These are phyloP conservation scores for Tylochromis polylepis DNA, from an alignment of 2,113 vertebrate genomes.

Conservation along the genomic window DNA sequence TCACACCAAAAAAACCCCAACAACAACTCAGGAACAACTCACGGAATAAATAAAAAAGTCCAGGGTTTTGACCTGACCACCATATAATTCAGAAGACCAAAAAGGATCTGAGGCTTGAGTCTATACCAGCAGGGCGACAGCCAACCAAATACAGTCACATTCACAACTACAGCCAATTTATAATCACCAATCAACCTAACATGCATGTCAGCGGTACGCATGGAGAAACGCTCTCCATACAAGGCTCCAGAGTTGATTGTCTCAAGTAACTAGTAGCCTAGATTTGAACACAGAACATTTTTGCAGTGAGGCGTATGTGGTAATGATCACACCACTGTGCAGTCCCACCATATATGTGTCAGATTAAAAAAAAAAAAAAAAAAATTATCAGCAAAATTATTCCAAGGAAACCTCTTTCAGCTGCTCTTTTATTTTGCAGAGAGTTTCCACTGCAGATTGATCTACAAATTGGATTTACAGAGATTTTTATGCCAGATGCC, in stretches of 20 bases:
- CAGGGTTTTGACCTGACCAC: neutral
- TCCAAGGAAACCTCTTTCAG: neutral
- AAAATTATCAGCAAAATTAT: neutral
- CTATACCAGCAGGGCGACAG: neutral
- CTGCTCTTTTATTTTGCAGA: too few relatives aligned
- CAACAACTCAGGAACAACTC: neutral
- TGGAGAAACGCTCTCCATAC: neutral
- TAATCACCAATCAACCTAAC: neutral
- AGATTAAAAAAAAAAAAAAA: too few relatives aligned
- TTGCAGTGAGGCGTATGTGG: neutral
- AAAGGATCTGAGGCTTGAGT: neutral
- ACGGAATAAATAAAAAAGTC: neutral
- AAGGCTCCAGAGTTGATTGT: neutral
- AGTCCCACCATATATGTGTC: neutral
- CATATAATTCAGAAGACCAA: neutral
- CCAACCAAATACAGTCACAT: neutral
- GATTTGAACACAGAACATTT: neutral
- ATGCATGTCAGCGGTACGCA: neutral
- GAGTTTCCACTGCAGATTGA: too few relatives aligned
- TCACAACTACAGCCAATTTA: neutral
- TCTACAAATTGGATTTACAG: too few relatives aligned
- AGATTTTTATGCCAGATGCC: too few relatives aligned
- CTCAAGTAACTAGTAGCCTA: neutral
- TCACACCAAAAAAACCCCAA: too few relatives aligned
- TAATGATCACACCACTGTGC: neutral